Percentiles rank a stretch among this genome's conserved stretches.
Evolutionary conservation across 2,888 invertebrate genomes (phyloP).

Genomic region (Mimachlamys varia): DNA sequence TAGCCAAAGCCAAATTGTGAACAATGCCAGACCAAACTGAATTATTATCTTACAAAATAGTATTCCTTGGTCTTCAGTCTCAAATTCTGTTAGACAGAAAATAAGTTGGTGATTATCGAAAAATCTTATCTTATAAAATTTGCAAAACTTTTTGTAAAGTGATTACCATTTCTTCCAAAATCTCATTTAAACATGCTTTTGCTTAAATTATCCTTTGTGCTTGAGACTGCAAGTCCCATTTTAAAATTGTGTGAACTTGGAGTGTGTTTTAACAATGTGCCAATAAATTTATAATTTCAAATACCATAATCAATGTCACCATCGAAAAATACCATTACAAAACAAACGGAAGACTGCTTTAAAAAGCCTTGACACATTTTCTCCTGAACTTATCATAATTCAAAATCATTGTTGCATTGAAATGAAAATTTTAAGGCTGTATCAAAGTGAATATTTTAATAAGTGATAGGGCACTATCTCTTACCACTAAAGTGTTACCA

Average conservation of each 20-base stretch:
- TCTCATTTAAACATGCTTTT: too few relatives aligned
- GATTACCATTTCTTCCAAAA: too few relatives aligned
- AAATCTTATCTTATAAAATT: too few relatives aligned
- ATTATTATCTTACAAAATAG: too few relatives aligned
- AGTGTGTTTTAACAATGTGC: constrained; percentile 18
- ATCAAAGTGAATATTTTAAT: neutral
- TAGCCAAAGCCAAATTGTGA: too few relatives aligned
- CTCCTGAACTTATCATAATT: neutral
- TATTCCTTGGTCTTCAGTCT: too few relatives aligned
- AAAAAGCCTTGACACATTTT: neutral
- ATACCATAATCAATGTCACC: neutral
- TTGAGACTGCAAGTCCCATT: neutral
- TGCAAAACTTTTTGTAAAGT: too few relatives aligned
- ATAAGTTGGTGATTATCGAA: too few relatives aligned
- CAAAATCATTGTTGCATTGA: neutral
- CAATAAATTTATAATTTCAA: neutral
- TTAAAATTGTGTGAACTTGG: neutral
- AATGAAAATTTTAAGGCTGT: neutral
- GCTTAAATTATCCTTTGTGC: neutral
- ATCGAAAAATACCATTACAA: neutral
- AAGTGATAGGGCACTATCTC: too few relatives aligned
- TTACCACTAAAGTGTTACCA: neutral
- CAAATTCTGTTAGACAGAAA: too few relatives aligned
- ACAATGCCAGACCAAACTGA: too few relatives aligned
- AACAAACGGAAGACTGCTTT: neutral